A percentile compares a stretch with the other conserved stretches of the same genome.
phyloP scores from a whole-genome alignment of 1,140 invertebrate genomes.

The Saccostrea glomerata region DNA sequence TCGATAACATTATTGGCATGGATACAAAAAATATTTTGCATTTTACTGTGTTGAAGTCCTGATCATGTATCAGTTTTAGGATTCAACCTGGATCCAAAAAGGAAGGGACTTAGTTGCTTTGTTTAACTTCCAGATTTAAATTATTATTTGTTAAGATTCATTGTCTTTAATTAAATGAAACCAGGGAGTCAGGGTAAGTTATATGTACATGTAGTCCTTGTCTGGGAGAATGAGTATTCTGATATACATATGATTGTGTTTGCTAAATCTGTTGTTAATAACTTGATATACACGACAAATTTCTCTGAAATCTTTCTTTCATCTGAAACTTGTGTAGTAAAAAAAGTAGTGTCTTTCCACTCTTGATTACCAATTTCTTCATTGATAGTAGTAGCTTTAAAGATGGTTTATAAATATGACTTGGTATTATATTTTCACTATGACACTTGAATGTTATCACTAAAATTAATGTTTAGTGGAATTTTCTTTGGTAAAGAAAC shows the following conservation, averaged over 20 bases:
- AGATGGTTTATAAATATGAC: neutral
- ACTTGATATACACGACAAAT: neutral
- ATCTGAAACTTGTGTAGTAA: neutral
- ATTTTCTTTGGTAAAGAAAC: too few species aligned
- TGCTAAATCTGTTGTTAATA: neutral
- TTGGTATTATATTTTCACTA: neutral
- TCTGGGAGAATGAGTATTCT: neutral
- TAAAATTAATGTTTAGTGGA: neutral
- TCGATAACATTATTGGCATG: neutral
- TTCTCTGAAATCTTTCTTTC: neutral
- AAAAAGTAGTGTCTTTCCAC: neutral
- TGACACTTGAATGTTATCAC: too few species aligned
- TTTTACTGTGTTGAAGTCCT: too few species aligned
- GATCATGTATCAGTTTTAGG: too few species aligned
- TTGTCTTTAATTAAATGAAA: conserved; percentile 1
- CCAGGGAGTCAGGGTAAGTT: conserved; percentile 25
- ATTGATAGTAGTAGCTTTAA: too few species aligned
- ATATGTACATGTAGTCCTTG: neutral
- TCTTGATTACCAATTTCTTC: too few species aligned
- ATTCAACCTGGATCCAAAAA: too few species aligned
- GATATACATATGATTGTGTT: neutral
- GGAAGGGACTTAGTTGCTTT: too few species aligned
- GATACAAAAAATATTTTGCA: too few species aligned
- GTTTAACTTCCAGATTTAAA: neutral
- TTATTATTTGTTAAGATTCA: neutral